phyloP scores from a whole-genome alignment of 2,888 invertebrate species.

The Hofmannophila pseudospretella region DNA sequence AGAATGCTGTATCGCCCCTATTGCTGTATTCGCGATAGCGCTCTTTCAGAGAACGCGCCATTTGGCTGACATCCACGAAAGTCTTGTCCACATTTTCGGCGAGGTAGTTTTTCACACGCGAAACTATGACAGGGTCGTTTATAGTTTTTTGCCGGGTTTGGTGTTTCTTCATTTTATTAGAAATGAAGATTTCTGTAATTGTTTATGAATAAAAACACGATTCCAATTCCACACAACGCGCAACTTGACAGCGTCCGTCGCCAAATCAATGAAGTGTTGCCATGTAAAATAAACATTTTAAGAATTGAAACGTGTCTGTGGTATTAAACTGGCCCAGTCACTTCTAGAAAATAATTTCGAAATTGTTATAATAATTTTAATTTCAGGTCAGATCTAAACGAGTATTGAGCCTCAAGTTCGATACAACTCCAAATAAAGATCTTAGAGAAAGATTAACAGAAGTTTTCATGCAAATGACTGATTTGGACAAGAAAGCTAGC shows the following conservation, averaged over 20 bases:
- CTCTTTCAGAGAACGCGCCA: conserved; percentile 88
- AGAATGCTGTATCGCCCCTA: conserved; percentile 88
- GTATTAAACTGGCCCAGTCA: conserved; percentile 6
- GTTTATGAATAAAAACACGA: conserved; percentile 9
- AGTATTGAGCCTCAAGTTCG: conserved; percentile 39
- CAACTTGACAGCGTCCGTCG: conserved; percentile 37
- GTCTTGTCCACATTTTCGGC: conserved; percentile 88
- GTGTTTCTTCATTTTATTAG: conserved; percentile 66
- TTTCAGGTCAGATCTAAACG: conserved; percentile 41
- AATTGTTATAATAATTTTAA: not conserved
- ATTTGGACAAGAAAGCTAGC: conserved; percentile 35
- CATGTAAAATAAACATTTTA: conserved; percentile 17
- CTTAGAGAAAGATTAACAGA: conserved; percentile 40
- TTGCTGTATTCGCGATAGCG: conserved; percentile 86
- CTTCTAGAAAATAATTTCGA: not conserved
- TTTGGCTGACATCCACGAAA: conserved; percentile 88
- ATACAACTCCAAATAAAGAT: conserved; percentile 44
- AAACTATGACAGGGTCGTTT: conserved; percentile 77
- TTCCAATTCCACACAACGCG: conserved; percentile 21
- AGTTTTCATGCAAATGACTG: conserved; percentile 53
- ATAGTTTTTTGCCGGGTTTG: conserved; percentile 66
- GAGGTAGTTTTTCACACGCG: conserved; percentile 84
- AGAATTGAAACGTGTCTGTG: conserved; percentile 23
- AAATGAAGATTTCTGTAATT: conserved; percentile 1
- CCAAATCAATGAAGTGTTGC: conserved; percentile 55